Base-by-base conservation (phyloP, 2,888 invertebrate species). In the Drosophila limbata region DNA sequence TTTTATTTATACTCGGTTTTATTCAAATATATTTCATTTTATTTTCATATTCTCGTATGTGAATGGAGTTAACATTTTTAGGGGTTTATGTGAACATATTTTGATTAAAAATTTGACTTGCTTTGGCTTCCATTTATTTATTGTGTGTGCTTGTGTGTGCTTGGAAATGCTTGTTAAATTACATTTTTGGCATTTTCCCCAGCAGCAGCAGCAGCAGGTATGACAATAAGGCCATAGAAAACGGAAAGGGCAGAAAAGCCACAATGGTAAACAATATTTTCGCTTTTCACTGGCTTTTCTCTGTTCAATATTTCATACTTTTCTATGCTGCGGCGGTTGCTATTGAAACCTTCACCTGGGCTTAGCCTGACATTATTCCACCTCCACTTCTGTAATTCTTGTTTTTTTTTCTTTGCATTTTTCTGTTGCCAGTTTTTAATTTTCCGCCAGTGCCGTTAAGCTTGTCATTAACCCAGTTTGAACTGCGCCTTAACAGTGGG, bases 381-480 rank as follows among this genome's bases (percentile, higher is more conserved):
- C 33, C 31, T 28, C 15, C 31, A 25, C 25, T 39, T 55, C 31
- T 33, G 47, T 17, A n/a, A 55, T 33, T 47, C 61, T 40, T 25
- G 11, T 40, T 25, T 13, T 44, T 19, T 64, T 35, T 55, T 40
- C 61, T 65, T 56, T 51, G 13, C 77, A 28, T 69, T 70, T 68
- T 60, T 56, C 60, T 65, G 77, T 64, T 77, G 59, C 40, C 66
- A 63, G 37, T 67, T 76, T 81, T 74, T 77, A 84, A 84, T 87
- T 84, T 85, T 81, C 81, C 85, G 79, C 77, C 79, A 73, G 73
- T 52, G 66, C 60, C 81, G 83, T 86, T 87, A 85, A 86, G 85
- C 88, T 79, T 79, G 85, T 86, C 85, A 86, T 86, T 86, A 86
- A 88, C 85, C 85, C 81, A 87, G 88, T 87, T 86, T 85, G 79